A percentile compares a stretch with the other conserved stretches of the same genome.
These are phyloP conservation scores for Dryococelus australis DNA, from an alignment of 2,888 invertebrate species.

Conservation along the genomic window DNA sequence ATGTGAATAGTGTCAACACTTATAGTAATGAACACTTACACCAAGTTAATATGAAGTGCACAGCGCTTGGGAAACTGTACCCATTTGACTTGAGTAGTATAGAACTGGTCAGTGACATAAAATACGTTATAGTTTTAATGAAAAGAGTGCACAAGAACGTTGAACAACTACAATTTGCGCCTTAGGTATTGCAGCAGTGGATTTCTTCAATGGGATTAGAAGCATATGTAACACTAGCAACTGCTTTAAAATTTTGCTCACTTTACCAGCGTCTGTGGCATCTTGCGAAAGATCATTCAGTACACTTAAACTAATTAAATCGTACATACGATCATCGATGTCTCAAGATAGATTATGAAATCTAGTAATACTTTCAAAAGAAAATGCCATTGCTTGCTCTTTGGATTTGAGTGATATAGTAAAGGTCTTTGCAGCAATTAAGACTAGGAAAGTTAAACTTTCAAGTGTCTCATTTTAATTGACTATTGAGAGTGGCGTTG, in stretches of 20 bases:
- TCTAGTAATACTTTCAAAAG: too few species aligned
- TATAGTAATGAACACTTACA: background rate
- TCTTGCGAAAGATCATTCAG: constrained; percentile 4
- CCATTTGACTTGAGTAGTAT: background rate
- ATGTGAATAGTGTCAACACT: background rate
- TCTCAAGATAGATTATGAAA: background rate
- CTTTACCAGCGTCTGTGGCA: background rate
- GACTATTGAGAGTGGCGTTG: too few species aligned
- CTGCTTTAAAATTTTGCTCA: background rate
- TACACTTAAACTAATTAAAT: background rate
- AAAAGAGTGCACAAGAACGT: background rate
- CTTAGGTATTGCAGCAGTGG: background rate
- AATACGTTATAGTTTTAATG: background rate
- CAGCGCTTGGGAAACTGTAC: background rate
- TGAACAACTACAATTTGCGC: background rate
- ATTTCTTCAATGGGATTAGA: constrained; percentile 6
- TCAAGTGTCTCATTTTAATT: too few species aligned
- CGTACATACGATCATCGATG: background rate
- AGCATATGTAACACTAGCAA: background rate
- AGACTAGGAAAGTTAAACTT: background rate
- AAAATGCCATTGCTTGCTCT: too few species aligned
- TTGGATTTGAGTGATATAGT: background rate
- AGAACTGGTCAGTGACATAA: background rate
- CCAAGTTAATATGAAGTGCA: background rate
- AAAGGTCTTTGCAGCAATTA: background rate